Evolutionary conservation across 2,888 invertebrate species (phyloP), one percentile per base, ranked within the genome.

Genomic region (Apodemia zela): DNA sequence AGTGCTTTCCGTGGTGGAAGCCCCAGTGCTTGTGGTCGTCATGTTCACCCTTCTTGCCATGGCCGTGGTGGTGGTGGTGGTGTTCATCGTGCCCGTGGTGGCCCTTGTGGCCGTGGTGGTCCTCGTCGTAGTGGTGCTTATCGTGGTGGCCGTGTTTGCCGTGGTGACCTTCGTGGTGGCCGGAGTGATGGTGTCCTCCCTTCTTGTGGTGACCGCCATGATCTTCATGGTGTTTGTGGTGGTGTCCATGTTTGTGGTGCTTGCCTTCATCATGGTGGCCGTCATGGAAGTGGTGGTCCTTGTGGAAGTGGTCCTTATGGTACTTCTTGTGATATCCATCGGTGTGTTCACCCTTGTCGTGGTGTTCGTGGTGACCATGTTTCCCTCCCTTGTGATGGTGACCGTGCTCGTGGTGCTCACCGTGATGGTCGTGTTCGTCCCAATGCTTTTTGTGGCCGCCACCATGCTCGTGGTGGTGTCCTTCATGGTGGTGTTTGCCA

Each of bases 211-310:
- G 94, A 29, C 95, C 96, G 66, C 94, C 94, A 73, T 96, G 94
- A 76, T 94, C 93, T 72, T 93, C 94, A 65, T 94, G 95, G 75
- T 96, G 95, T 64, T 94, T 94, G 80, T 96, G 95, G 78, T 95
- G 94, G 75, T 95, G 94, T 8, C 94, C 95, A 75, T 95, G 94
- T 79, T 97, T 97, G 81, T 95, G 94, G 82, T 97, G 96, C 75
- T 96, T 95, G 65, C 97, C 97, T 58, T 95, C 95, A 77, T 96
- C 94, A 82, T 97, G 96, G 79, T 94, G 94, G 75, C 97, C 96
- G 77, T 97, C 97, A 80, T 97, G 97, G 93, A 97, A 97, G 91
- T 96, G 96, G 80, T 96, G 96, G 76, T 96, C 95, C 89, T 97
- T 97, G 81, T 96, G 94, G 87, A 95, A 97, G 84, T 97, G 97